Base-by-base conservation (phyloP, 2,888 invertebrate species). In the Drosophila engyochracea region DNA sequence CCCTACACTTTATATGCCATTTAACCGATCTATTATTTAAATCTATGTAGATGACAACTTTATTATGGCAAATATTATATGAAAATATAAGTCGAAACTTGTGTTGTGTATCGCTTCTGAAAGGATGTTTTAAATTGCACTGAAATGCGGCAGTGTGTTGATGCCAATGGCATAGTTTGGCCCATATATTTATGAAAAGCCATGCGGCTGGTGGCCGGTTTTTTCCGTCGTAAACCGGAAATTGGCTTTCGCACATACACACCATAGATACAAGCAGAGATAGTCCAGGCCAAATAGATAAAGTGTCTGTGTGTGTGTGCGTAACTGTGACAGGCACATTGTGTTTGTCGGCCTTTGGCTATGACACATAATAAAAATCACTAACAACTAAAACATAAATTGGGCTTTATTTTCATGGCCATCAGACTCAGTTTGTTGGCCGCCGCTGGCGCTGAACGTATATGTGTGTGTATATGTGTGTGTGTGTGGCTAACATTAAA, bases 351-450 rank as follows among this genome's bases (percentile, higher is more conserved):
- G 65, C 77, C 71, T 70, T 82, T 83, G 89, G 78, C 84, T 83
- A 82, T 85, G 85, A 85, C 86, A 87, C 88, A 89, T 89, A 87
- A 87, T 89, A 87, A 87, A 87, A 89, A 87, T 89, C 86, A 87
- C 84, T 83, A 85, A 85, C 85, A 87, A 88, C 90, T 83, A 87
- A 85, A 89, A 82, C 87, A 87, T 87, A 87, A 87, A 87, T 87
- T 88, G 76, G 85, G 79, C 88, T 87, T 87, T 87, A 89, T 80
- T 85, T 86, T 83, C 85, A 85, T 86, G 85, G 84, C 78, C 86
- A 83, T 57, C 76, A 69, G 70, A 71, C 71, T 53, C 60, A 59
- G 47, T 52, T 37, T 66, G 49, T 31, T 44, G 61, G 22, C 37
- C 30, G 61, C 28, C 35, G n/a, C 28, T 28, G 28, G 53, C 63